A percentile compares a stretch with the other conserved stretches of the same genome.
Evolutionary conservation across 2,797 vertebrate genomes (phyloP).

Genomic region (Chloroceryle inda): DNA sequence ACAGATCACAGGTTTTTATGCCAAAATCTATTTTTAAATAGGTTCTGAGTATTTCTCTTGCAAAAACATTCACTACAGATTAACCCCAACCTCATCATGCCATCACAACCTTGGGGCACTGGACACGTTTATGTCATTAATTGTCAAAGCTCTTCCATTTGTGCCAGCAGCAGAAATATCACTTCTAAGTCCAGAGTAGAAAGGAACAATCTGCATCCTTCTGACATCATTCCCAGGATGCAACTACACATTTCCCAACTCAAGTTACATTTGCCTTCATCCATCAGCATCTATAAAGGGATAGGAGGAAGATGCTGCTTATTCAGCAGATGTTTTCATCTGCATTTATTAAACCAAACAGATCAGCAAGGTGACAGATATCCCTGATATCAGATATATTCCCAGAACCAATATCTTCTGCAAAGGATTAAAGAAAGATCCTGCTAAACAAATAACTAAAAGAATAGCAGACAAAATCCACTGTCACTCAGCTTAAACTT

Average conservation of each 20-base stretch:
- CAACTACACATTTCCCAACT: not conserved
- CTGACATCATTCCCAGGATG: not conserved
- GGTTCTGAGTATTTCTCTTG: not conserved
- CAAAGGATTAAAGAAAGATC: not conserved
- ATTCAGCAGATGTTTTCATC: not conserved
- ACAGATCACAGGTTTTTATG: not conserved
- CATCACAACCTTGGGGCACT: not conserved
- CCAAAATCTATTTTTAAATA: not conserved
- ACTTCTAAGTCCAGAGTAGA: not conserved
- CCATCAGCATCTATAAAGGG: not conserved
- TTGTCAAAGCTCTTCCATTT: not conserved
- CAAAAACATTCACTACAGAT: not conserved
- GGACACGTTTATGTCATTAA: not conserved
- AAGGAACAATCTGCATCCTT: not conserved
- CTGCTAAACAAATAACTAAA: not conserved
- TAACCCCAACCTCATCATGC: not conserved
- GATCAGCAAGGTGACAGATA: not conserved
- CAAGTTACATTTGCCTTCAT: not conserved
- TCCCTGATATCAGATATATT: not conserved
- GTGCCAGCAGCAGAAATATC: not conserved
- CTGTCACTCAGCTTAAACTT: not conserved
- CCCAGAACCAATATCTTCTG: not conserved
- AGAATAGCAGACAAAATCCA: not conserved
- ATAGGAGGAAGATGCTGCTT: not conserved
- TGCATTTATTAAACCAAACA: not conserved